Conservation (phyloP, 30 jellyfish, hydroid and myxozoan genomes). For the Chrysaora quinquecirrha region DNA sequence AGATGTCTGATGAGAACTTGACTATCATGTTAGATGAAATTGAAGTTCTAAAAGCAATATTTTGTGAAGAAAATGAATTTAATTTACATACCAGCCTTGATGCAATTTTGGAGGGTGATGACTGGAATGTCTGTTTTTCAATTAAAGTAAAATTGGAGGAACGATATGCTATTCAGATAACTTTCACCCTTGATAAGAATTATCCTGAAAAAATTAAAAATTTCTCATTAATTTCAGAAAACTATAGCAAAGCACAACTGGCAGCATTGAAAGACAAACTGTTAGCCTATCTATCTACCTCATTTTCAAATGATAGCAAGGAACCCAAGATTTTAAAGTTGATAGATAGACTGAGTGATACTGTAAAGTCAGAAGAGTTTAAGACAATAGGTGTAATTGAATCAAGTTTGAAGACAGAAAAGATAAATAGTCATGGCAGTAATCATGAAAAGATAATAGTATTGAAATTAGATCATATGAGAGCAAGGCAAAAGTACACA, state of each 20-base stretch:
- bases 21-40: conserved; percentile 44
- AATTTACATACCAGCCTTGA: conserved; percentile 21
- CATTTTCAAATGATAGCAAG: not conserved
- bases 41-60: conserved; percentile 39
- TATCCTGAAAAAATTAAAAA: conserved; percentile 26
- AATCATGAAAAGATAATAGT: conserved; percentile 10
- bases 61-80: conserved; percentile 73
- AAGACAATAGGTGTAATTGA: not conserved
- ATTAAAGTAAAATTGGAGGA: conserved; percentile 3
- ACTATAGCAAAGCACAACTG: not conserved
- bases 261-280: conserved; percentile 10
- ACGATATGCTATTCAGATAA: not conserved
- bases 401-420: not conserved
- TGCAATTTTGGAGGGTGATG: not conserved
- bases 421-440: not conserved
- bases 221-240: conserved; percentile 16
- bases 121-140: conserved; percentile 17
- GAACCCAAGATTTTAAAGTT: conserved; percentile 27
- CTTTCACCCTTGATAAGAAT: conserved; percentile 8
- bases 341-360: conserved; percentile 35
- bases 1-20: no score
- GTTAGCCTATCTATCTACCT: not conserved
- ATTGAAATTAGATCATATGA: conserved; percentile 76
- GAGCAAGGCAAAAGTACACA: conserved; percentile 47
- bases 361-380: not conserved